Conservation (phyloP, 2,797 vertebrate genomes). For the Amniataba percoides region DNA sequence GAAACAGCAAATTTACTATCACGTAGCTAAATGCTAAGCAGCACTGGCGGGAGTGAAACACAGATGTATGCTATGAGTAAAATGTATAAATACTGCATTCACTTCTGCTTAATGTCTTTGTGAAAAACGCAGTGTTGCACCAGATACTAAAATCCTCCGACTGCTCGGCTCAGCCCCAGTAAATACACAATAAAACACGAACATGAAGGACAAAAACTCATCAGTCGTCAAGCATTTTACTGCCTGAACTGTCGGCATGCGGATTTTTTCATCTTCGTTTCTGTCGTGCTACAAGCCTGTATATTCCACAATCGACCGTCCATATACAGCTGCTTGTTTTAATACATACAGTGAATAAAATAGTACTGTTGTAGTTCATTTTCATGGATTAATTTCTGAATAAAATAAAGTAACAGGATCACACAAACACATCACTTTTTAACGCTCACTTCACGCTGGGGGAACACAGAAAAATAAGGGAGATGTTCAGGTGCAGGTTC, state of each 20-base stretch:
- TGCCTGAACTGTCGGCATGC: constrained; percentile 3
- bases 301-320: constrained; percentile 23
- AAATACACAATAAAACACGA: constrained; percentile 6
- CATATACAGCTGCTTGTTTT: constrained; percentile 35
- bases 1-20: constrained; percentile 18
- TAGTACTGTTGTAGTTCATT: not conserved
- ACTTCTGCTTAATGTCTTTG: not conserved
- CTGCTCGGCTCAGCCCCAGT: constrained; percentile 40
- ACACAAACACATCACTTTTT: constrained; percentile 32
- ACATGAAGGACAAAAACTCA: constrained; percentile 23
- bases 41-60: not conserved
- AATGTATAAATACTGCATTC: constrained; percentile 18
- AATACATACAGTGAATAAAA: not conserved
- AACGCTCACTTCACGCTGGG: constrained; percentile 47
- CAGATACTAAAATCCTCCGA: not conserved
- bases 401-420: not conserved
- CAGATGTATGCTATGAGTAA: not conserved
- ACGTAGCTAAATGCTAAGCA: not conserved
- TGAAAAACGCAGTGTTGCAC: not conserved
- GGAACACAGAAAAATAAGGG: constrained; percentile 29
- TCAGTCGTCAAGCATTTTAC: not conserved
- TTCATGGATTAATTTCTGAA: not conserved
- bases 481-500: constrained; percentile 43
- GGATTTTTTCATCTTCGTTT: not conserved
- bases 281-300: constrained; percentile 27